Conservation (phyloP, 2,888 invertebrate species). For the Eupeodes luniger region DNA sequence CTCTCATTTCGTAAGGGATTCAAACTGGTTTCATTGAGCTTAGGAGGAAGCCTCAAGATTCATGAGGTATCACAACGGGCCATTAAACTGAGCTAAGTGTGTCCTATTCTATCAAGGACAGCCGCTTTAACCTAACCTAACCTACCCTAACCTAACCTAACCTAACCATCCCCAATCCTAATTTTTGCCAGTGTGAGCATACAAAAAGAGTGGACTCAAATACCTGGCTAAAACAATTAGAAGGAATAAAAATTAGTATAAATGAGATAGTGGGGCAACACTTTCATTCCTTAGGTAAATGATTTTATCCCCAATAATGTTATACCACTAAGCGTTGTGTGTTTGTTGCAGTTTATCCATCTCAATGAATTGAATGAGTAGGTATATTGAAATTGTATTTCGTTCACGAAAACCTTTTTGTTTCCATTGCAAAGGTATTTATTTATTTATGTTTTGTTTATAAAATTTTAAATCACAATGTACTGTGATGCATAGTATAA, state of each 20-base stretch:
- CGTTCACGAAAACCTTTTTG: slow-evolving; percentile 48
- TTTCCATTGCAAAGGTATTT: background rate
- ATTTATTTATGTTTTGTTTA: slow-evolving; percentile 37
- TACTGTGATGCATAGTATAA: background rate
- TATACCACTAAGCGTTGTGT: slow-evolving; percentile 40
- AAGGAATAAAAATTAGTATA: background rate
- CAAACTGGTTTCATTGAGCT: too few relatives aligned
- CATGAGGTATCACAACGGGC: too few relatives aligned
- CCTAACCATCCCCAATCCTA: too few relatives aligned
- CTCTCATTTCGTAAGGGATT: too few relatives aligned
- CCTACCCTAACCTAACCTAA: too few relatives aligned
- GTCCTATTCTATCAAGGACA: too few relatives aligned
- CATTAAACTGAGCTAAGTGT: too few relatives aligned
- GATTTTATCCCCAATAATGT: slow-evolving; percentile 20
- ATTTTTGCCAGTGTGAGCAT: too few relatives aligned
- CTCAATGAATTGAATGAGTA: slow-evolving; percentile 33
- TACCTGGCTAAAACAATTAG: too few relatives aligned
- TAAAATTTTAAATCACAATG: slow-evolving; percentile 47
- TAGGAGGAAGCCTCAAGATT: too few relatives aligned
- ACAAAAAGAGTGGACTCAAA: too few relatives aligned
- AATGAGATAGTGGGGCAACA: background rate
- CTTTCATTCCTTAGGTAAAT: background rate
- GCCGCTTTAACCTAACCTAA: too few relatives aligned
- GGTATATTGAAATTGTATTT: slow-evolving; percentile 29
- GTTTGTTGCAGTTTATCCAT: slow-evolving; percentile 48